phyloP scores from a whole-genome alignment of 2,888 invertebrate genomes.

The Platypus cylindrus region DNA sequence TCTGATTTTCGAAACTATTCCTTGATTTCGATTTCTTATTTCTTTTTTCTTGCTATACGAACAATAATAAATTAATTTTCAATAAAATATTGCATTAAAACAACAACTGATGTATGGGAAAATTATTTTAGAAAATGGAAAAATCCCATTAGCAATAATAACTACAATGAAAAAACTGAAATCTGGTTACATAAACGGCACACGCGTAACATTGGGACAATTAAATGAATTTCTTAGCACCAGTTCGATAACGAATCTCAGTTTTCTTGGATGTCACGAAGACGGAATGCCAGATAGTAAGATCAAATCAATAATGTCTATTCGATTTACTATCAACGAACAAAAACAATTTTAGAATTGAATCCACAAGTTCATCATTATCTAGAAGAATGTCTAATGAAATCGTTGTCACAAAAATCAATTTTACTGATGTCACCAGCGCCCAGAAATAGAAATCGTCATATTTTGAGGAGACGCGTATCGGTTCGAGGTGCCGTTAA shows the following conservation, averaged over 20 bases:
- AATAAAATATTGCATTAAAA: no score
- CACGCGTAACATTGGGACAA: conserved; percentile 90
- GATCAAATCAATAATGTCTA: no score
- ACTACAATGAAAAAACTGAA: conserved; percentile 97
- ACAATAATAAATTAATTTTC: no score
- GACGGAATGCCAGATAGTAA: conserved; percentile 80
- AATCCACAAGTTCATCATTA: conserved; percentile 77
- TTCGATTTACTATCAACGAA: not conserved
- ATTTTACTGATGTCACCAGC: conserved; percentile 49
- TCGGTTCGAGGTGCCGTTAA: conserved; percentile 88
- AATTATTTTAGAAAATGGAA: conserved; percentile 73
- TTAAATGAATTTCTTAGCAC: conserved; percentile 92
- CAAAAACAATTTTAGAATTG: conserved; percentile 40
- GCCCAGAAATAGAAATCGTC: conserved; percentile 40
- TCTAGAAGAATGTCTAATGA: conserved; percentile 72
- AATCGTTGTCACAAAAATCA: conserved; percentile 62
- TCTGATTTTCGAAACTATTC: no score
- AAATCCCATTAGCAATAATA: conserved; percentile 86
- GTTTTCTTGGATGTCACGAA: conserved; percentile 87
- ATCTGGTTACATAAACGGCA: conserved; percentile 98
- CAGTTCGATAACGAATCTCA: conserved; percentile 93
- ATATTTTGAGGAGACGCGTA: conserved; percentile 51
- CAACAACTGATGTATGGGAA: no score
- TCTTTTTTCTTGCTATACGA: no score
- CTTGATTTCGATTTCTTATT: no score